phyloP scores from a whole-genome alignment of 2,797 vertebrate species.

The Sebastes nivosus region DNA sequence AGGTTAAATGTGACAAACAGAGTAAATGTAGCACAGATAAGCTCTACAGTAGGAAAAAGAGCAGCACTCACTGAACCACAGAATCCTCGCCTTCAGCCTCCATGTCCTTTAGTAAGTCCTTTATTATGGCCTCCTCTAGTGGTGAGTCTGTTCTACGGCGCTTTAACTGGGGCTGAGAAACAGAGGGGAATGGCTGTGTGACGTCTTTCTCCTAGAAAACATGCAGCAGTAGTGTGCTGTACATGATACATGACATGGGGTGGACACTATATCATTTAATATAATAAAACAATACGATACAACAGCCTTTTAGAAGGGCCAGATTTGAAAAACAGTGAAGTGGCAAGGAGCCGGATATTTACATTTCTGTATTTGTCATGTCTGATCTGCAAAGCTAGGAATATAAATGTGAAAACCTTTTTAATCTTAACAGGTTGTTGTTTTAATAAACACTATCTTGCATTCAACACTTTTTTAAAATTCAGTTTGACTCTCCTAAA shows the following conservation, averaged over 20 bases:
- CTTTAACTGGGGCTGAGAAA: constrained; percentile 38
- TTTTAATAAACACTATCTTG: too few species aligned
- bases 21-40: not conserved
- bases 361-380: too few species aligned
- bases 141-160: constrained; percentile 44
- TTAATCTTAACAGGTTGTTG: too few species aligned
- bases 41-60: not conserved
- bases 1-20: not conserved
- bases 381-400: too few species aligned
- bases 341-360: too few species aligned
- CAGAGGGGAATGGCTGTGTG: not conserved
- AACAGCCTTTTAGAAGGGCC: not conserved
- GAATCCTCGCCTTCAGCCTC: not conserved
- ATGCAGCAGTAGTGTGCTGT: not conserved
- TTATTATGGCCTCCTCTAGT: constrained; percentile 72
- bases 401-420: too few species aligned
- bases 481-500: too few species aligned
- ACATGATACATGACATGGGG: not conserved
- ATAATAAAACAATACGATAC: not conserved
- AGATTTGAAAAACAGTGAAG: too few species aligned
- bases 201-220: constrained; percentile 8
- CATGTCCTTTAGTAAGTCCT: constrained; percentile 32
- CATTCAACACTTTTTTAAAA: too few species aligned
- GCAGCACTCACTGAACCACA: constrained; percentile 31
- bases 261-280: not conserved